Conservation (phyloP, 2,113 vertebrate species). For the Suricata suricatta region DNA sequence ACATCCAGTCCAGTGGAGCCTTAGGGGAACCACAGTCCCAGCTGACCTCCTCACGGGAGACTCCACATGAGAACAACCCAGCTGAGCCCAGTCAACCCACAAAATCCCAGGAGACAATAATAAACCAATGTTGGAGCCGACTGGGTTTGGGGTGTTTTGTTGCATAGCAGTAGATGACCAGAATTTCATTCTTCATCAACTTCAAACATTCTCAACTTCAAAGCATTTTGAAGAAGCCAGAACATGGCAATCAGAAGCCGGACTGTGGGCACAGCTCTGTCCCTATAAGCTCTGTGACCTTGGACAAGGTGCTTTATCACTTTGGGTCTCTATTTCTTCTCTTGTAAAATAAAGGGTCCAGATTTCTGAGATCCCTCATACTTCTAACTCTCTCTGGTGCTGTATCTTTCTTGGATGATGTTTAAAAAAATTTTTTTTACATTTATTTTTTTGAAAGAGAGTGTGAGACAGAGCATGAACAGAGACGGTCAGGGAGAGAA, state of each 20-base stretch:
- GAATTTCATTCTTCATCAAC: neutral
- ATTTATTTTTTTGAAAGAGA: too few species aligned
- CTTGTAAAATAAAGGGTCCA: neutral
- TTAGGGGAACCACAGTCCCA: neutral
- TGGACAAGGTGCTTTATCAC: neutral
- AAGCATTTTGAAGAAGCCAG: neutral
- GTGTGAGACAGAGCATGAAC: too few species aligned
- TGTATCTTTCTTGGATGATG: neutral
- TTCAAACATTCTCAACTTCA: neutral
- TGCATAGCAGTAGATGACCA: neutral
- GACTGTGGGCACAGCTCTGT: neutral
- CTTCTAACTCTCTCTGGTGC: rapidly evolving
- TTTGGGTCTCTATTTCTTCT: neutral
- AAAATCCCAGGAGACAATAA: neutral
- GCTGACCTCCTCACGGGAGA: neutral
- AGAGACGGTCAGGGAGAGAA: too few species aligned
- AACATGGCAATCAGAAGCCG: neutral
- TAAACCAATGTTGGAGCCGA: neutral
- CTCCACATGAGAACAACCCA: neutral
- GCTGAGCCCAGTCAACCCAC: neutral
- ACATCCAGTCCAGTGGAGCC: neutral
- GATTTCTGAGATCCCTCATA: neutral
- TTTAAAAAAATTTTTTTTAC: too few species aligned
- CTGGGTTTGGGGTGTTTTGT: neutral
- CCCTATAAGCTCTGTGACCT: neutral